Conservation (phyloP, 2,888 invertebrate species). For the Trilocha varians region DNA sequence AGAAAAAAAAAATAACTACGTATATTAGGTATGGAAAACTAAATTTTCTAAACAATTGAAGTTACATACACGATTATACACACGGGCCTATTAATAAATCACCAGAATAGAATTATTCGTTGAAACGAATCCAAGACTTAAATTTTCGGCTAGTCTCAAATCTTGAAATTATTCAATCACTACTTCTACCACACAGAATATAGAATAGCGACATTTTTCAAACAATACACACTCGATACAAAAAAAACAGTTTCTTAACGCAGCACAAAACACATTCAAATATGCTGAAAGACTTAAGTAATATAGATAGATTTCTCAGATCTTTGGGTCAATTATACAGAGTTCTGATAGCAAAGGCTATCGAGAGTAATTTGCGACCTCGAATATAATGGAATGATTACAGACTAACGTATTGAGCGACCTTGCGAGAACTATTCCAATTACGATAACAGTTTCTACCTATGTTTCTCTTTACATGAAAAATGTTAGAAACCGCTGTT, state of each 20-base stretch:
- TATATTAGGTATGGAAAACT: neutral
- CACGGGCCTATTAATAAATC: too few species aligned
- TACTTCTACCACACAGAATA: too few species aligned
- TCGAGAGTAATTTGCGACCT: slow-evolving; percentile 31
- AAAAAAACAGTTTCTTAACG: neutral
- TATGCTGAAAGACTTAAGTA: neutral
- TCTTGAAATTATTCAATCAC: too few species aligned
- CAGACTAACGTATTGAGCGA: slow-evolving; percentile 12
- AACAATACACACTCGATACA: neutral
- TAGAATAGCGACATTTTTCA: too few species aligned
- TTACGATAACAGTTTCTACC: slow-evolving; percentile 2
- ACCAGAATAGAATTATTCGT: too few species aligned
- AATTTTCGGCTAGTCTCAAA: too few species aligned
- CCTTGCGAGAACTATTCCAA: slow-evolving; percentile 19
- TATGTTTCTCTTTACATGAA: too few species aligned
- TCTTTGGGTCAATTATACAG: neutral
- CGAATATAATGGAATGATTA: slow-evolving; percentile 29
- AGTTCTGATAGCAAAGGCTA: slow-evolving; percentile 34
- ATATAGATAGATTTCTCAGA: neutral
- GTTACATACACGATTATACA: neutral
- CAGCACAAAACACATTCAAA: neutral
- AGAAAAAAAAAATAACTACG: neutral
- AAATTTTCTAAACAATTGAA: neutral
- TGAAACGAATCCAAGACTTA: too few species aligned
- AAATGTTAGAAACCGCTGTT: too few species aligned